Evolutionary conservation across 2,888 invertebrate species (phyloP), one percentile per base, ranked within the genome.

Genomic region (Orthosia gothica): DNA sequence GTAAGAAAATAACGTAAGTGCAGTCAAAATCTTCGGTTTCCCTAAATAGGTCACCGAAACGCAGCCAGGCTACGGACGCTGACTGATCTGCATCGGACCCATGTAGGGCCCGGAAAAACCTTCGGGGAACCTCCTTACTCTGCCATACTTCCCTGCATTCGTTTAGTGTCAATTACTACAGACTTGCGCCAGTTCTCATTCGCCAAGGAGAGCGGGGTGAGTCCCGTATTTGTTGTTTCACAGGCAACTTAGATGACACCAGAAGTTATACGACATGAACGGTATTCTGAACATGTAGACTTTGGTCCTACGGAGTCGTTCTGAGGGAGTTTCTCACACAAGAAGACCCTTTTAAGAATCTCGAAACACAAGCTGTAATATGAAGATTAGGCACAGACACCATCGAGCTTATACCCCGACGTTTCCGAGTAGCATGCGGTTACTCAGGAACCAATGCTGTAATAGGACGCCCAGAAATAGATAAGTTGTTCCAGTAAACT

Each of bases 231-330:
- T n/a, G n/a, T n/a, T n/a, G 99, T 82, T 99, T 99, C 94, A 99
- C 99, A 3, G 99, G 99, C 57, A 99, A 99, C 0, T 99, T 99
- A 0, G 99, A 99, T 99, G 99, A 99, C 99, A 0, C 99, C 99
- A 0, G 99, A 99, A 96, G 98, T 99, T 58, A 99, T 99, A 85
- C 97, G 99, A 77, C 99, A 99, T 92, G 99, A 99, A 92, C 99
- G 98, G 0, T 99, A 99, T 94, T 99, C 99, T 0, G 99, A 99
- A 92, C 99, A 99, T 93, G 99, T 99, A 0, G 99, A 99, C 93
- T 98, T 78, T 99, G 99, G 99, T 99, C 99, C 0, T 99, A 98
- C 92, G 99, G 99, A 7, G 99, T 99, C 0, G 99, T 99, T 0
- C 96, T 99, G 15, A 99, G 99, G 99, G 99, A 99, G 94, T 97